Conservation (phyloP, 2,888 invertebrate species). For the Dioctria rufipes region DNA sequence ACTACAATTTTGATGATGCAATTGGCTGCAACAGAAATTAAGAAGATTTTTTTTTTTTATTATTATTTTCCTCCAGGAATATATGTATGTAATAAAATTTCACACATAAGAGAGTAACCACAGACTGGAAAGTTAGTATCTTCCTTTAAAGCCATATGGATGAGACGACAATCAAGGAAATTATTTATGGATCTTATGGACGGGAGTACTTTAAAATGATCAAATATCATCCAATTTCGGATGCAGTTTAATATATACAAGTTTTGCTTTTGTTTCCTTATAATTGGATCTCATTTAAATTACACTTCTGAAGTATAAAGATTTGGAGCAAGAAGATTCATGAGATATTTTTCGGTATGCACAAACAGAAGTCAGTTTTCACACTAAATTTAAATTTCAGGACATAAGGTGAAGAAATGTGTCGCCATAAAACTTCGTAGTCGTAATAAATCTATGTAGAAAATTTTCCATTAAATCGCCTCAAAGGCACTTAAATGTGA, state of each 20-base stretch:
- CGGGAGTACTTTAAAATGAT: neutral
- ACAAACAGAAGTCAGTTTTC: too few species aligned
- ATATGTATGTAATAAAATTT: neutral
- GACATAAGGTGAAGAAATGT: conserved; percentile 11
- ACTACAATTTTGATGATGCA: conserved; percentile 25
- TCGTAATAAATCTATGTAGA: conserved; percentile 10
- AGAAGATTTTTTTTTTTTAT: neutral
- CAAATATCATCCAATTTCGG: neutral
- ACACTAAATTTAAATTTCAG: neutral
- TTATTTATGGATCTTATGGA: conserved; percentile 10
- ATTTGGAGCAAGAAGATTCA: too few species aligned
- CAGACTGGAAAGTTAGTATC: conserved; percentile 15
- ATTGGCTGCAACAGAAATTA: conserved; percentile 25
- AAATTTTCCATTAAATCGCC: conserved; percentile 23
- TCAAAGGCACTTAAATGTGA: conserved; percentile 11
- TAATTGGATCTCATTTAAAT: too few species aligned
- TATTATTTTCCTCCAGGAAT: too few species aligned
- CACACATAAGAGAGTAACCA: conserved; percentile 8
- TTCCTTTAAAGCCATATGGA: neutral
- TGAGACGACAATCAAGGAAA: neutral
- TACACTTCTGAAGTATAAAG: too few species aligned
- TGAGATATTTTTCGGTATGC: too few species aligned
- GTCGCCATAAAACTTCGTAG: neutral
- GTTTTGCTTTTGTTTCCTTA: too few species aligned
- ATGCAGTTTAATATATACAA: too few species aligned